Percentiles rank a stretch among this genome's conserved stretches.
phyloP scores from a whole-genome alignment of 1,140 invertebrate genomes.

The Pseudoatta argentina region DNA sequence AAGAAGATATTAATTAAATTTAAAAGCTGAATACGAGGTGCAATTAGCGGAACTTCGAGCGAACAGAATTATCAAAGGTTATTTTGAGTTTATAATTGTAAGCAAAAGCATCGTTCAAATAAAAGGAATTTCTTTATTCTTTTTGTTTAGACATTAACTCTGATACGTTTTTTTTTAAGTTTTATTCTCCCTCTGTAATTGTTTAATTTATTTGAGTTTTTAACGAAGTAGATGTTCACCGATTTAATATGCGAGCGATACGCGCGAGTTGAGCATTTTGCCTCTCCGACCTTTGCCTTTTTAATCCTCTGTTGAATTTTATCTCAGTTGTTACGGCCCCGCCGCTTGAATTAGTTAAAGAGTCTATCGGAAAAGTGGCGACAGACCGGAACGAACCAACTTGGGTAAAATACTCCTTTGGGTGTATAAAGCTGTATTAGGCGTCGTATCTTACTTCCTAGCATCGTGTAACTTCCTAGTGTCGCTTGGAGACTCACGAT shows the following conservation, averaged over 20 bases:
- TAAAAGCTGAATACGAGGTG: conserved; percentile 42
- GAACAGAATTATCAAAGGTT: conserved; percentile 14
- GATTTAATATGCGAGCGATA: conserved; percentile 34
- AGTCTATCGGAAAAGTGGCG: conserved; percentile 77
- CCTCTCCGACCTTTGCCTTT: conserved; percentile 52
- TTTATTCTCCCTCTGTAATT: conserved; percentile 5
- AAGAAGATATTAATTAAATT: conserved; percentile 76
- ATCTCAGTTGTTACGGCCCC: conserved; percentile 21
- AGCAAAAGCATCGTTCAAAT: conserved; percentile 5
- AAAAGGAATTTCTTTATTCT: not conserved
- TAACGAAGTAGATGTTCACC: not conserved
- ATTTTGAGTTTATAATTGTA: conserved; percentile 32
- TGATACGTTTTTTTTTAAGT: not conserved
- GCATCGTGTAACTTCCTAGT: conserved; percentile 54
- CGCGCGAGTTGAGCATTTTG: conserved; percentile 5
- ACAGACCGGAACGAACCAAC: conserved; percentile 77
- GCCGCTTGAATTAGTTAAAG: conserved; percentile 79
- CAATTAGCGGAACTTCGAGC: not conserved
- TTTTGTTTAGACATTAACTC: not conserved
- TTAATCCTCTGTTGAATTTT: conserved; percentile 73
- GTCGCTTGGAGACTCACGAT: conserved; percentile 49
- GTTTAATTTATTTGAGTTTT: conserved; percentile 43
- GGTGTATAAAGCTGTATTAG: conserved; percentile 76
- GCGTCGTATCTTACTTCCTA: conserved; percentile 43
- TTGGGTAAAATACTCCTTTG: conserved; percentile 75